Conservation (phyloP, 2,888 invertebrate genomes). For the Mechanitis mazaeus region DNA sequence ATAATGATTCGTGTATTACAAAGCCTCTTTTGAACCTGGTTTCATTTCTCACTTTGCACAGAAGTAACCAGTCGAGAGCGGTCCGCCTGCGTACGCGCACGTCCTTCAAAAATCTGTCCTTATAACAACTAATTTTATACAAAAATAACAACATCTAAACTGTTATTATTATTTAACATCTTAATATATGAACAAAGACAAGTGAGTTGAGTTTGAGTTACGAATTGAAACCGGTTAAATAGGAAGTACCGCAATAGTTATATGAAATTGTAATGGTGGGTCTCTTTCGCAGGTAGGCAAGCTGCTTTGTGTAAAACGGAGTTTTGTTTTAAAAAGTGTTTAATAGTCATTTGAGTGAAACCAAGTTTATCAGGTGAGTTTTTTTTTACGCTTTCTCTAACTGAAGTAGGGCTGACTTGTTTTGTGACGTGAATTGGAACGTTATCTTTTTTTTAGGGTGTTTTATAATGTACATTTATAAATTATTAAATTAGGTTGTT, state of each 20-base stretch:
- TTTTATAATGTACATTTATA: slow-evolving; percentile 11
- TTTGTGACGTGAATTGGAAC: slow-evolving; percentile 22
- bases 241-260: slow-evolving; percentile 60
- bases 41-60: slow-evolving; percentile 36
- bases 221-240: slow-evolving; percentile 43
- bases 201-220: slow-evolving; percentile 15
- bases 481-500: neutral
- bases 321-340: slow-evolving; percentile 45
- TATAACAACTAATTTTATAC: neutral
- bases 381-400: slow-evolving; percentile 44
- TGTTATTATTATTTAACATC: slow-evolving; percentile 10
- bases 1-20: slow-evolving; percentile 19
- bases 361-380: slow-evolving; percentile 52
- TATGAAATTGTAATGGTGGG: slow-evolving; percentile 51
- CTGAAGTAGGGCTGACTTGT: slow-evolving; percentile 37
- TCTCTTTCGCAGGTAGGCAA: slow-evolving; percentile 54
- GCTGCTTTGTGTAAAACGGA: slow-evolving; percentile 42
- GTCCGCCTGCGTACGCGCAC: slow-evolving; percentile 39
- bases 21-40: slow-evolving; percentile 49
- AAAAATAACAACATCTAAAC: slow-evolving; percentile 29
- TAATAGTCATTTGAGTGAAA: slow-evolving; percentile 47
- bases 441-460: slow-evolving; percentile 14
- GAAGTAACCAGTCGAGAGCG: slow-evolving; percentile 41
- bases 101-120: slow-evolving; percentile 22
- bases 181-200: slow-evolving; percentile 4